Evolutionary conservation across 2,888 invertebrate species (phyloP).

Genomic region (Harmothoe impar): DNA sequence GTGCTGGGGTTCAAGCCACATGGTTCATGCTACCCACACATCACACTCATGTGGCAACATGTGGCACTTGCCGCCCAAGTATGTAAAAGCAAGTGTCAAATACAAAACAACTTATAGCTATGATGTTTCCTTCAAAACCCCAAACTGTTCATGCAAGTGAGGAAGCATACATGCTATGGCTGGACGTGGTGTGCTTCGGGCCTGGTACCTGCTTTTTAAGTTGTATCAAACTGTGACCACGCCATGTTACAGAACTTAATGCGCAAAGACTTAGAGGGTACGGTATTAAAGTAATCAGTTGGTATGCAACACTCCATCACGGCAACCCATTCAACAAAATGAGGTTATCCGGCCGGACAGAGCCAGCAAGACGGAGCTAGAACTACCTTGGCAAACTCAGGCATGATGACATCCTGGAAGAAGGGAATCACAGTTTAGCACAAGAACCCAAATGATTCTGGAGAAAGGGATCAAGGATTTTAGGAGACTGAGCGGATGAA

Average conservation of each 20-base stretch:
- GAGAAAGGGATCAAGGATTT: background rate
- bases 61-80: too few relatives aligned
- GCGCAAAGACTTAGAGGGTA: conserved; percentile 27
- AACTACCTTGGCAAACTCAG: conserved; percentile 57
- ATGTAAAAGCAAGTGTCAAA: too few relatives aligned
- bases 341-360: conserved; percentile 10
- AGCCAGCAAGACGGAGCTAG: background rate
- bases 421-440: conserved; percentile 26
- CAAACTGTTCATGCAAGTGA: conserved; percentile 4
- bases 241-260: conserved; percentile 17
- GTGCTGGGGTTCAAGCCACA: too few relatives aligned
- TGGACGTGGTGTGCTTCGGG: too few relatives aligned
- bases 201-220: background rate
- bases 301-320: conserved; percentile 42
- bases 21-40: too few relatives aligned
- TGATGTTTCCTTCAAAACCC: background rate
- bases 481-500: too few relatives aligned
- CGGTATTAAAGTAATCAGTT: conserved; percentile 26
- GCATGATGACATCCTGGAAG: conserved; percentile 60
- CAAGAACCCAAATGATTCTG: background rate
- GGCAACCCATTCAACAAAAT: conserved; percentile 41
- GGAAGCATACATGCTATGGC: background rate
- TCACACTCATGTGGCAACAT: too few relatives aligned
- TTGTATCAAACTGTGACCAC: background rate
- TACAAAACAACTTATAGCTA: too few relatives aligned